Evolutionary conservation across 53 echinoderm and acorn worm species (phyloP), one percentile per base, ranked within the genome.

Genomic region (Stichopus horrens): DNA sequence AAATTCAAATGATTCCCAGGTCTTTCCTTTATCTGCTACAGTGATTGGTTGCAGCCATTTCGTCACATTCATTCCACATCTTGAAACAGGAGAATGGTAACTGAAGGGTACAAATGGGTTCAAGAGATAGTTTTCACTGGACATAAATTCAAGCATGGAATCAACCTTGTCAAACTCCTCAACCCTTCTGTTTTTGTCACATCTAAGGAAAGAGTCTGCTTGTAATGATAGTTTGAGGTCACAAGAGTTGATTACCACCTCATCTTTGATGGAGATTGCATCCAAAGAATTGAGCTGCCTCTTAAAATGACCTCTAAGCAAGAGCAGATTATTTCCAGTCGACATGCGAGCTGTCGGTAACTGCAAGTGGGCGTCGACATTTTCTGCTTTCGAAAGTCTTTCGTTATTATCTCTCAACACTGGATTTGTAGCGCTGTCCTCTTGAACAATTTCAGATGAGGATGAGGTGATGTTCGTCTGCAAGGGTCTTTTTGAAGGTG

Each of bases 241-340:
- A 79, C 79, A 79, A 5, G 79, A 55, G 55, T 79, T 79, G n/a
- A 79, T 79, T 7, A 79, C 52, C 79, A 79, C 53, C 7, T 79
- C 79, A 51, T 79, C 79, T 14, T 53, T 53, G 52, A 79, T 63
- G 14, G 63, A 63, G 63, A 63, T 63, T 10, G 63, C 5, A 63
- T 63, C 63, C 63, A 16, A 10, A 9, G 63, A 63, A 16, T 10
- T 13, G 8, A 63, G 63, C 63, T 63, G 63, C 63, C 63, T 63
- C 63, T 63, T 63, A 63, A 63, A 63, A 63, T 63, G 63, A 13
- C 63, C 63, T 63, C 63, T 63, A 8, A 63, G 63, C 7, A 63
- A 63, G 11, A 63, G 63, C 11, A 63, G 63, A 63, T 63, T 63
- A 63, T 63, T 63, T 4, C 63, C 63, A 16, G 63, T 63, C 0